phyloP scores from a whole-genome alignment of 2,888 invertebrate species.

The Belgica antarctica region DNA sequence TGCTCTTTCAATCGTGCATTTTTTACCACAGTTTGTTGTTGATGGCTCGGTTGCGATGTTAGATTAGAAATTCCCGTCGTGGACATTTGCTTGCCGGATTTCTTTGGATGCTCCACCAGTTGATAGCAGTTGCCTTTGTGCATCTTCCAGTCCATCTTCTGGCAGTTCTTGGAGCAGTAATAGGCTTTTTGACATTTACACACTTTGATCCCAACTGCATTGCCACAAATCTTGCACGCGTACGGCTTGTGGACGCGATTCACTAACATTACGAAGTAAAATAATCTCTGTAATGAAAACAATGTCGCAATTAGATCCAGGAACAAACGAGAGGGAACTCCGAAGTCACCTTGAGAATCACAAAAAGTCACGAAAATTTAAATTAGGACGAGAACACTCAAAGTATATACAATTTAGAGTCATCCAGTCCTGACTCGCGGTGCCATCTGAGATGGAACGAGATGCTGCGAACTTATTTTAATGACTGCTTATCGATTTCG shows the following conservation, averaged over 20 bases:
- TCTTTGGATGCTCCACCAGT: conserved; percentile 49
- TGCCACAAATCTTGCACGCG: conserved; percentile 63
- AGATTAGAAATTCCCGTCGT: conserved; percentile 44
- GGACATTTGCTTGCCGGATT: conserved; percentile 45
- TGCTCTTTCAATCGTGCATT: not conserved
- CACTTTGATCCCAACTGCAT: conserved; percentile 64
- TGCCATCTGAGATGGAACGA: too few relatives aligned
- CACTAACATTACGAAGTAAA: conserved; percentile 13
- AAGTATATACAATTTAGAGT: too few relatives aligned
- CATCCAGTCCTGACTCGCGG: too few relatives aligned
- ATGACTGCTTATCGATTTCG: too few relatives aligned
- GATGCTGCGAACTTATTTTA: too few relatives aligned
- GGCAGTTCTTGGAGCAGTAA: conserved; percentile 79
- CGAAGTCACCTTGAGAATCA: not conserved
- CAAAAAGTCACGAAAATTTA: not conserved
- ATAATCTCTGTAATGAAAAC: not conserved
- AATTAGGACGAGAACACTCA: too few relatives aligned
- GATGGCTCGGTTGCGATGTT: not conserved
- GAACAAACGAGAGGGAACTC: not conserved
- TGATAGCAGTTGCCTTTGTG: conserved; percentile 66
- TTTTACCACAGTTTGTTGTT: conserved; percentile 12
- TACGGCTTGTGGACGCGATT: conserved; percentile 38
- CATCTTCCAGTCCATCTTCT: conserved; percentile 73
- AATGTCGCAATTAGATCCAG: not conserved
- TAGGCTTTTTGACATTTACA: conserved; percentile 69